Evolutionary conservation across 2,113 vertebrate genomes (phyloP).

Genomic region (Xiphias gladius): DNA sequence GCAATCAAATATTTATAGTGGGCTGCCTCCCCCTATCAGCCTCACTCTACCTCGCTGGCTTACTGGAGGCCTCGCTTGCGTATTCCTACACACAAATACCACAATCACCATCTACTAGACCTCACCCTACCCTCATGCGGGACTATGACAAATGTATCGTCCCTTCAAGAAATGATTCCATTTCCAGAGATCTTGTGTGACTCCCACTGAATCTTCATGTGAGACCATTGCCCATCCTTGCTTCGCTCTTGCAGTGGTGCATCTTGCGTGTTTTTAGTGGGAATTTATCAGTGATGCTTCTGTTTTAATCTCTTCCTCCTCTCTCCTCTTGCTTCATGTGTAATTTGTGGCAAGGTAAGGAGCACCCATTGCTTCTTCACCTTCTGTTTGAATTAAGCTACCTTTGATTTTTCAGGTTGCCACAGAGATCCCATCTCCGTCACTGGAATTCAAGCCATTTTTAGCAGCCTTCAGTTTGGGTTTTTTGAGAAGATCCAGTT

Average conservation of each 20-base stretch:
- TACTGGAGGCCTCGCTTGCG: constrained; percentile 37
- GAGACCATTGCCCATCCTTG: constrained; percentile 59
- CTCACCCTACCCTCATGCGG: background rate
- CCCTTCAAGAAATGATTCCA: background rate
- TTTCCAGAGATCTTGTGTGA: background rate
- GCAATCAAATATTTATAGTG: constrained; percentile 81
- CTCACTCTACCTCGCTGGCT: constrained; percentile 50
- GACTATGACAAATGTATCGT: background rate
- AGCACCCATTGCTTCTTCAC: constrained; percentile 64
- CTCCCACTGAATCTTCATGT: constrained; percentile 6
- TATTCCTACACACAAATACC: constrained; percentile 20
- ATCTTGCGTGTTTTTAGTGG: constrained; percentile 49
- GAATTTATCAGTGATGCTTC: constrained; percentile 40
- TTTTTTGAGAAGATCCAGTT: background rate
- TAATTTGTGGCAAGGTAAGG: constrained; percentile 88
- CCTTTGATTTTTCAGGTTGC: constrained; percentile 63
- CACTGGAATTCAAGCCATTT: constrained; percentile 25
- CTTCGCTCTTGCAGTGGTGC: constrained; percentile 62
- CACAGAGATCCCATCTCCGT: constrained; percentile 9
- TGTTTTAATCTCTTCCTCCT: constrained; percentile 78
- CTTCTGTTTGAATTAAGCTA: constrained; percentile 41
- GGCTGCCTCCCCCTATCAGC: constrained; percentile 67
- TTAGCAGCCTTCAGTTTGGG: background rate
- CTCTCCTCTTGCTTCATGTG: constrained; percentile 83
- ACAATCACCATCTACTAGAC: background rate